A percentile compares a stretch with the other conserved stretches of the same genome.
These are phyloP conservation scores for Menura novaehollandiae DNA, from an alignment of 2,113 vertebrate species.

Conservation along the genomic window DNA sequence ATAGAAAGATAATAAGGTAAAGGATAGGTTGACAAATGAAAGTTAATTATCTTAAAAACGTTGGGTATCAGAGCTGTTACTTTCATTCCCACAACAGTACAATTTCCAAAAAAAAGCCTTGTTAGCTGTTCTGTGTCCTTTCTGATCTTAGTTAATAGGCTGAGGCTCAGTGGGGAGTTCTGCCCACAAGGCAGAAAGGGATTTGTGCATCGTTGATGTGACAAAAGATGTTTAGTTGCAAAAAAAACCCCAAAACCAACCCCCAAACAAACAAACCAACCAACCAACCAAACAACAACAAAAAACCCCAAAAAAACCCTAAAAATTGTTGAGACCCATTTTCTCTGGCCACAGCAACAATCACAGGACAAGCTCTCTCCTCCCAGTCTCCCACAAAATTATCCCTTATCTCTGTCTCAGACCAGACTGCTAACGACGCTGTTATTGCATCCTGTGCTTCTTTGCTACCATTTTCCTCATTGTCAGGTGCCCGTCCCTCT, in stretches of 20 bases:
- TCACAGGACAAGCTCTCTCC: not conserved
- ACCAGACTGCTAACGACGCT: not conserved
- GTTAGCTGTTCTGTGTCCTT: not conserved
- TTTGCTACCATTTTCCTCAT: not conserved
- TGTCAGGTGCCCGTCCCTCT: not conserved
- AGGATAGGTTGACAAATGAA: not conserved
- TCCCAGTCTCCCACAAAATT: not conserved
- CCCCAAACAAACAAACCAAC: too few species aligned
- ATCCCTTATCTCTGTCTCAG: not conserved
- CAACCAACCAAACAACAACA: too few species aligned
- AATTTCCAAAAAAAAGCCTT: not conserved
- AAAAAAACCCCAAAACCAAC: too few species aligned
- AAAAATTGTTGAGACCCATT: not conserved
- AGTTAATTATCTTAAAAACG: not conserved
- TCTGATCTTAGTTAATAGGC: not conserved
- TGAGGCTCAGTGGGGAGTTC: not conserved
- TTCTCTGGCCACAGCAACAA: not conserved
- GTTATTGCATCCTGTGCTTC: not conserved
- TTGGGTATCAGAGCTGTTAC: not conserved
- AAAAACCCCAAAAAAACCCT: not conserved
- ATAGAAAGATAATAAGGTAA: not conserved
- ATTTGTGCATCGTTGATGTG: not conserved
- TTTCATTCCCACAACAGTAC: not conserved
- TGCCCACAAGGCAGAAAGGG: not conserved
- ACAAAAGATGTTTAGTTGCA: not conserved